phyloP scores from a whole-genome alignment of 2,888 invertebrate genomes.

The Spodoptera picta region DNA sequence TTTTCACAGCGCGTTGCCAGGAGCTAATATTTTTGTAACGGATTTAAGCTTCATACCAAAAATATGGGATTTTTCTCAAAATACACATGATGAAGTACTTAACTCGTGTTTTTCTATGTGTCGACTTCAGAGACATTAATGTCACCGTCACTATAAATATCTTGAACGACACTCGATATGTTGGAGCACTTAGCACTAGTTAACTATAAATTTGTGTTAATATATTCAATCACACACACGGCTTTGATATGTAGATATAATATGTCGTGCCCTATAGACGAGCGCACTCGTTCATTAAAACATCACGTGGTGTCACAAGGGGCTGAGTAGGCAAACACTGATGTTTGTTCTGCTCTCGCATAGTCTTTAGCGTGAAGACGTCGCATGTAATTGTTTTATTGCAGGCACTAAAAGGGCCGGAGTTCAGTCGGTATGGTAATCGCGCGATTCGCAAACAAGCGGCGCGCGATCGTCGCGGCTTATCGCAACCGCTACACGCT shows the following conservation, averaged over 20 bases:
- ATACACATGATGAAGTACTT: background rate
- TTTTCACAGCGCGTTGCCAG: conserved; percentile 18
- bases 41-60: conserved; percentile 2
- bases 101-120: no score
- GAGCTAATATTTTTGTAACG: conserved; percentile 24
- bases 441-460: conserved; percentile 71
- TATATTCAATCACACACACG: background rate
- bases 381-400: conserved; percentile 61
- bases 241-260: no score
- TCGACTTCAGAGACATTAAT: no score
- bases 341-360: conserved; percentile 33
- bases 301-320: conserved; percentile 5
- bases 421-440: conserved; percentile 62
- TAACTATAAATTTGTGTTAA: background rate
- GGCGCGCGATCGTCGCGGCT: conserved; percentile 51
- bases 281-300: conserved; percentile 27
- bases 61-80: conserved; percentile 1
- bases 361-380: conserved; percentile 48
- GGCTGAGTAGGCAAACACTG: conserved; percentile 23
- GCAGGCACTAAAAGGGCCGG: conserved; percentile 58
- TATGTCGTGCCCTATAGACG: background rate
- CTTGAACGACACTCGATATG: no score
- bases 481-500: conserved; percentile 46
- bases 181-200: no score
- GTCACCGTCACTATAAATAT: no score